Base-by-base conservation (phyloP, 2,797 vertebrate species). In the Sparus aurata region DNA sequence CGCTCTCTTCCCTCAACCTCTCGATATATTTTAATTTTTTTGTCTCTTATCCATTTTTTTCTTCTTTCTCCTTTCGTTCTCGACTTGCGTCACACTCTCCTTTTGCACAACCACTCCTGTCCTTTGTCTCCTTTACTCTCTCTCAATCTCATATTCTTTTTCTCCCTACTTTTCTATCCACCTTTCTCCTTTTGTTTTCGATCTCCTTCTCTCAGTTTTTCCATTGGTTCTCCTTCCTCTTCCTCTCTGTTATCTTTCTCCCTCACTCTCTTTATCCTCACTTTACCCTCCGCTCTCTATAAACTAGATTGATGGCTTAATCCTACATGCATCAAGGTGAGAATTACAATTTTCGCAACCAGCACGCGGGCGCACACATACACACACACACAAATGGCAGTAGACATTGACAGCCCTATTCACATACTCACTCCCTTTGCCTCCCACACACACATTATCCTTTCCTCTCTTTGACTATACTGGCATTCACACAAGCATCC, bases 301-400 rank as follows among this genome's bases (percentile, higher is more conserved):
- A 92, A 93, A 93, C 79, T 75, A 87, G 89, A 91, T 88, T 87
- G 90, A 93, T 92, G 80, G 83, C 86, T 93, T 85, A 86, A 92
- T 93, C 87, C 85, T 76, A 78, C 83, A 80, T 54, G 82, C 73
- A 92, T 91, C 90, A 87, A 91, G 90, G 91, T 90, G 88, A 90
- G 89, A 89, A 90, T 91, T 84, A 91, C 87, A 85, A 88, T 85
- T 85, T 85, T 89, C 45, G 3, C 79, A 82, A 82, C 79, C 71
- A 50, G 57, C 64, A 17, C 68, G 13, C 81, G 41, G 55, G 55
- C 45, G 68, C 46, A 57, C 22, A 12, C 64, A 67, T 49, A 74
- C 74, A 75, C 55, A 69, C 69, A n/a, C 45, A 10, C 59, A 77
- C 50, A 41, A 80, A 75, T 71, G 73, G 72, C 46, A 23, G 61